phyloP scores from a whole-genome alignment of 2,888 invertebrate genomes.

The Embidobia sp. region DNA sequence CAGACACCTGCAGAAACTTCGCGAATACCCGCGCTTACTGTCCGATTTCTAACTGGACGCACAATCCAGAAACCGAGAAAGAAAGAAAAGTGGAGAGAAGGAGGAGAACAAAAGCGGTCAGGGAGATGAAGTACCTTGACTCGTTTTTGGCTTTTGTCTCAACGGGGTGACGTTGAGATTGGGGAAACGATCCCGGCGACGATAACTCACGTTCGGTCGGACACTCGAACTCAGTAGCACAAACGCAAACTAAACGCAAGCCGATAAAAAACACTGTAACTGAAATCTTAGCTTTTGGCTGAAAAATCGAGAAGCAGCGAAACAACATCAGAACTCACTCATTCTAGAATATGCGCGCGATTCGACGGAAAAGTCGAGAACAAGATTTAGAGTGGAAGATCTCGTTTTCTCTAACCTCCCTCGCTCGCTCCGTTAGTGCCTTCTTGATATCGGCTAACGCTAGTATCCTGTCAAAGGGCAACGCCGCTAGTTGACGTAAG shows the following conservation, averaged over 20 bases:
- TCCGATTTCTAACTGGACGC: conserved; percentile 14
- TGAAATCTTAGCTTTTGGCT: conserved; percentile 50
- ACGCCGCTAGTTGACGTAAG: conserved; percentile 43
- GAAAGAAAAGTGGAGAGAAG: not conserved
- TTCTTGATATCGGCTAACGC: conserved; percentile 66
- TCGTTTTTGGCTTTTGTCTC: conserved; percentile 44
- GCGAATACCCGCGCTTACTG: conserved; percentile 13
- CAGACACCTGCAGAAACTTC: conserved; percentile 14
- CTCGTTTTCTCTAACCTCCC: conserved; percentile 66
- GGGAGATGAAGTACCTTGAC: conserved; percentile 12
- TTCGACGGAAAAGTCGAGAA: conserved; percentile 63
- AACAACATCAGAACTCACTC: conserved; percentile 55
- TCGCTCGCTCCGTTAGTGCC: conserved; percentile 67
- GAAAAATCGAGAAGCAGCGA: conserved; percentile 61
- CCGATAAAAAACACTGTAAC: conserved; percentile 17
- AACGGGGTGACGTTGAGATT: conserved; percentile 35
- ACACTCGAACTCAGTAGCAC: conserved; percentile 51
- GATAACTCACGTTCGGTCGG: conserved; percentile 56
- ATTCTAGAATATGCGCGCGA: conserved; percentile 59
- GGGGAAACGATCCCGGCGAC: conserved; percentile 26
- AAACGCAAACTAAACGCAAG: too few species aligned
- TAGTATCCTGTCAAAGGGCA: conserved; percentile 58
- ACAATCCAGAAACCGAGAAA: conserved; percentile 1
- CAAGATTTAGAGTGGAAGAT: conserved; percentile 63
- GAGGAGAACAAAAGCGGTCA: conserved; percentile 2